phyloP scores from a whole-genome alignment of 2,888 invertebrate species.

The Hirtodrosophila confusa region DNA sequence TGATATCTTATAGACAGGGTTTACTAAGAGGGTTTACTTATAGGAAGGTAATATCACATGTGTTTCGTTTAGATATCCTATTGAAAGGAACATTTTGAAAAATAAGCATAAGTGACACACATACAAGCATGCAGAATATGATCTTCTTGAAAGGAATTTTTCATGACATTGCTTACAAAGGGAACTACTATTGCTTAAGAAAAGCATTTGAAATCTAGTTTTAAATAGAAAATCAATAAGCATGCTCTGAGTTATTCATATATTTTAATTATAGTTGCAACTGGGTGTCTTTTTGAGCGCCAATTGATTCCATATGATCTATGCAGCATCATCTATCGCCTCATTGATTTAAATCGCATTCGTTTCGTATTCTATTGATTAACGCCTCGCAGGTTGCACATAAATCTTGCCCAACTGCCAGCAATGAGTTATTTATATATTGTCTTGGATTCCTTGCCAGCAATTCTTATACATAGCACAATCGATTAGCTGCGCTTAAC shows the following conservation, averaged over 20 bases:
- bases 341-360: conserved; percentile 31
- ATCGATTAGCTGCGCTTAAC: conserved; percentile 62
- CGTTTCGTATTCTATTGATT: conserved; percentile 41
- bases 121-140: not conserved
- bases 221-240: too few relatives aligned
- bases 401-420: conserved; percentile 64
- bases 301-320: conserved; percentile 27
- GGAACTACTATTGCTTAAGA: too few relatives aligned
- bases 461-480: conserved; percentile 28
- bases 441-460: conserved; percentile 12
- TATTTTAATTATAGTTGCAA: not conserved
- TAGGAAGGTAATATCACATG: not conserved
- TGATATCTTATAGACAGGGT: too few relatives aligned
- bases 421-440: conserved; percentile 39
- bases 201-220: too few relatives aligned
- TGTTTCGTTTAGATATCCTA: too few relatives aligned
- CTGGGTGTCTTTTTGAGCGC: conserved; percentile 2
- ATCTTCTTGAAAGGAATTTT: too few relatives aligned
- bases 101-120: not conserved
- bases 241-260: too few relatives aligned
- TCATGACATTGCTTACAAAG: too few relatives aligned
- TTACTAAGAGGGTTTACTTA: too few relatives aligned
- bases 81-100: too few relatives aligned
- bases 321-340: conserved; percentile 13
- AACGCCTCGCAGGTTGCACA: conserved; percentile 49